These are phyloP conservation scores for Lucifuga dentata DNA, from an alignment of 2,113 vertebrate genomes.

Conservation along the genomic window DNA sequence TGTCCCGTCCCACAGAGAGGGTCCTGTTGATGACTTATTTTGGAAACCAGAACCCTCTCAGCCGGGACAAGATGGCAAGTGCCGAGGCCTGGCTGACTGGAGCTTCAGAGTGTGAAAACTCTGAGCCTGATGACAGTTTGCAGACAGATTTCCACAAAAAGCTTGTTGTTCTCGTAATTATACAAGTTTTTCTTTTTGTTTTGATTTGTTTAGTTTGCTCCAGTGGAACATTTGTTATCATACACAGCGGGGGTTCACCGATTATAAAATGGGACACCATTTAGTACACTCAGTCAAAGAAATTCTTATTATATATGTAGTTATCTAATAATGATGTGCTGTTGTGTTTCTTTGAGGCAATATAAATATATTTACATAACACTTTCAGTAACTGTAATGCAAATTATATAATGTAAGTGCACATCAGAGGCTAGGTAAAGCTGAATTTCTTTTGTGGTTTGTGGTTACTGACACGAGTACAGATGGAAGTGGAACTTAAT, in stretches of 20 bases:
- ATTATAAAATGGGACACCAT: slow-evolving; percentile 27
- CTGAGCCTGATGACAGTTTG: slow-evolving; percentile 80
- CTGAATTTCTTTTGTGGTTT: no score
- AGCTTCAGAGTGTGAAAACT: slow-evolving; percentile 84
- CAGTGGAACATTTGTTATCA: slow-evolving; percentile 22
- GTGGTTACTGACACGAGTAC: no score
- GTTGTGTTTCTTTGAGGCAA: slow-evolving; percentile 48
- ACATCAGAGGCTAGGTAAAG: no score
- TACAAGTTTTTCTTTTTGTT: slow-evolving; percentile 32
- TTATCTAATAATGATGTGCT: slow-evolving; percentile 42
- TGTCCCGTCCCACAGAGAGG: slow-evolving; percentile 70
- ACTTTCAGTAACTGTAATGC: no score
- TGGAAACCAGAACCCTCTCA: slow-evolving; percentile 83
- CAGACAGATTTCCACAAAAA: slow-evolving; percentile 76
- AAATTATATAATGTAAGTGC: no score
- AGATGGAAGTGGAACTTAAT: not conserved
- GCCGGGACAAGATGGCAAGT: slow-evolving; percentile 82
- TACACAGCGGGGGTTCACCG: slow-evolving; percentile 38
- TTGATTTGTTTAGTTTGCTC: slow-evolving; percentile 34
- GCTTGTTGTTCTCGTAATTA: slow-evolving; percentile 47
- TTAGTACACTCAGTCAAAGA: slow-evolving; percentile 24
- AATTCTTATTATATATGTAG: slow-evolving; percentile 42
- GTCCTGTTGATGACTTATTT: slow-evolving; percentile 84
- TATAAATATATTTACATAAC: no score
- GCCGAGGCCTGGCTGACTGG: slow-evolving; percentile 78